A percentile compares a stretch with the other conserved stretches of the same genome.
phyloP scores from a whole-genome alignment of 2,797 vertebrate species.

The Sylvia borin region DNA sequence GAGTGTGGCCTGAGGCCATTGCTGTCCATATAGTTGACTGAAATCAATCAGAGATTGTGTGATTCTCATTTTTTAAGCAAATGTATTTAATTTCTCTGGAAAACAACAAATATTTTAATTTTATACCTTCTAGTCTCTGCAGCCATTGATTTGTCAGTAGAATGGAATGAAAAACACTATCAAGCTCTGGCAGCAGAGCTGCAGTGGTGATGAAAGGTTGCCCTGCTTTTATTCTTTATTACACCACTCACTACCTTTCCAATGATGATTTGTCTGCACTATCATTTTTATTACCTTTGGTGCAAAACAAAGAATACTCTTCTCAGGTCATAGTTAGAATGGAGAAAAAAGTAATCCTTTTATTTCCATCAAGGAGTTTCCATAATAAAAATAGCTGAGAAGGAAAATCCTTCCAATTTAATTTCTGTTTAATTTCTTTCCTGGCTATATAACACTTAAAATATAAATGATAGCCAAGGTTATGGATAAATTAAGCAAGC shows the following conservation, averaged over 20 bases:
- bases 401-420: background rate
- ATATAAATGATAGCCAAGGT: background rate
- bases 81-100: background rate
- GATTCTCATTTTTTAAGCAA: background rate
- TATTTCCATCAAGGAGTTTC: constrained; percentile 7
- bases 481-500: background rate
- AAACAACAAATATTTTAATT: constrained; percentile 5
- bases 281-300: background rate
- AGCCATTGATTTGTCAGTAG: constrained; percentile 25
- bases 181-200: background rate
- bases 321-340: background rate
- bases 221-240: constrained; percentile 23
- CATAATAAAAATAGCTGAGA: background rate
- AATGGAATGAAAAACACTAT: constrained; percentile 33
- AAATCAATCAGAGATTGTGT: background rate
- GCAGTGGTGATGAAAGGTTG: constrained; percentile 10
- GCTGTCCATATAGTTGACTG: background rate
- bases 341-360: background rate
- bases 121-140: background rate
- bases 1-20: background rate
- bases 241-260: background rate
- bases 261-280: background rate
- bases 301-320: background rate
- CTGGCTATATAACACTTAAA: background rate
- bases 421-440: background rate